Evolutionary conservation across 2,888 invertebrate species (phyloP).

Genomic region (Pandemis heparana): DNA sequence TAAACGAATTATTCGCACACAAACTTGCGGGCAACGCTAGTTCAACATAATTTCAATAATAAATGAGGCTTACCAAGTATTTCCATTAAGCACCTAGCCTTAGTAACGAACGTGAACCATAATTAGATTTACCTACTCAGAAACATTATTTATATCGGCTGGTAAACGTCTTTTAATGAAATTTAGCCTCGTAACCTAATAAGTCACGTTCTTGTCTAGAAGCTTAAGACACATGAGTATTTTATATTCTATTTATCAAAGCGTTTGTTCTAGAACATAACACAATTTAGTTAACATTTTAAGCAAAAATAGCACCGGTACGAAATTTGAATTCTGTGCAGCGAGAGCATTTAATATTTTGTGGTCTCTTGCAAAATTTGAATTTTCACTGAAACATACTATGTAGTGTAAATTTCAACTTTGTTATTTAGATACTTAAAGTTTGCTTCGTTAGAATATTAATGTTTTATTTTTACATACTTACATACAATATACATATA

Average conservation of each 20-base stretch:
- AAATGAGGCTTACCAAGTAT: not conserved
- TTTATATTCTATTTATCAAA: not conserved
- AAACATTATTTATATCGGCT: not conserved
- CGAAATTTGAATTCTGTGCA: not conserved
- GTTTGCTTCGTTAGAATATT: too few species aligned
- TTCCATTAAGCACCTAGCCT: not conserved
- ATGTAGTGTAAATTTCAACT: not conserved
- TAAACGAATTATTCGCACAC: too few species aligned
- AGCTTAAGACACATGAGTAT: not conserved
- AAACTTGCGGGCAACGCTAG: too few species aligned
- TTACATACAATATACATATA: too few species aligned
- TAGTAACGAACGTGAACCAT: not conserved
- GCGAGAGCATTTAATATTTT: conserved; percentile 1
- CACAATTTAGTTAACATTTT: not conserved
- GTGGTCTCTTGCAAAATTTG: not conserved
- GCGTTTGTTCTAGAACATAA: not conserved
- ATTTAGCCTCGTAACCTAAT: not conserved
- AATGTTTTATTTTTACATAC: too few species aligned
- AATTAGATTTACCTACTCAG: not conserved
- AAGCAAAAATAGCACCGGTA: not conserved
- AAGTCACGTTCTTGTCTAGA: not conserved
- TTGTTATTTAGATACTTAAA: not conserved
- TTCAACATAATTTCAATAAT: not conserved
- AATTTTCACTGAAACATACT: not conserved
- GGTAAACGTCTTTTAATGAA: conserved; percentile 3